Evolutionary conservation across 2,113 vertebrate genomes (phyloP).

Genomic region (Ageneiosus marmoratus): DNA sequence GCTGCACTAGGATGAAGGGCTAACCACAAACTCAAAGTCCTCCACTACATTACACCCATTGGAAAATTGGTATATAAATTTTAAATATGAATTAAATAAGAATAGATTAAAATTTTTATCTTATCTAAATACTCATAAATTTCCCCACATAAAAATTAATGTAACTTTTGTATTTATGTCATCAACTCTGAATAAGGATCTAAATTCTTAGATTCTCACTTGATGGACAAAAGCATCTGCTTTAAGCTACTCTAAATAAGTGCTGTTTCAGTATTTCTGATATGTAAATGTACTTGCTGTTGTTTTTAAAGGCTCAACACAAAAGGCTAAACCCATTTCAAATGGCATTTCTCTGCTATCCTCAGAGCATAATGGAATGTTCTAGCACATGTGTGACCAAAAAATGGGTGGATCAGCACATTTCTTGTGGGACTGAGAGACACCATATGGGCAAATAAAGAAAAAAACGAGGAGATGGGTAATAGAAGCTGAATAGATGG

Average conservation of each 20-base stretch:
- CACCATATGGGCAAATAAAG: conserved; percentile 30
- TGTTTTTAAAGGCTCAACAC: background rate
- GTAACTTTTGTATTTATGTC: background rate
- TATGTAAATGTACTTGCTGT: background rate
- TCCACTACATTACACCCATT: background rate
- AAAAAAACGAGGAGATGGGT: conserved; percentile 22
- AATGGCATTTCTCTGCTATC: conserved; percentile 22
- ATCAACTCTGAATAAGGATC: background rate
- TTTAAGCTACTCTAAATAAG: too few species aligned
- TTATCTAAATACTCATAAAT: background rate
- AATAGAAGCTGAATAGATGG: conserved; percentile 45
- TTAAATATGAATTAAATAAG: background rate
- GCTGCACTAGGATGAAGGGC: too few species aligned
- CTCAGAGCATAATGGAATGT: conserved; percentile 36
- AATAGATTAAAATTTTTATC: background rate
- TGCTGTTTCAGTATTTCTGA: background rate
- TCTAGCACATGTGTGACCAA: conserved; percentile 28
- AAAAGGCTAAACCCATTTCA: conserved; percentile 18
- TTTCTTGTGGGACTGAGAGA: conserved; percentile 36
- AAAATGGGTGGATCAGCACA: conserved; percentile 2
- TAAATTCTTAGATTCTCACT: background rate
- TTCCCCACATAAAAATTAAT: background rate
- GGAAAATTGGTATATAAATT: background rate
- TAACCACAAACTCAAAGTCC: too few species aligned
- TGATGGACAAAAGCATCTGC: background rate